Conservation (phyloP, 2,797 vertebrate species). For the Lepus townsendii region DNA sequence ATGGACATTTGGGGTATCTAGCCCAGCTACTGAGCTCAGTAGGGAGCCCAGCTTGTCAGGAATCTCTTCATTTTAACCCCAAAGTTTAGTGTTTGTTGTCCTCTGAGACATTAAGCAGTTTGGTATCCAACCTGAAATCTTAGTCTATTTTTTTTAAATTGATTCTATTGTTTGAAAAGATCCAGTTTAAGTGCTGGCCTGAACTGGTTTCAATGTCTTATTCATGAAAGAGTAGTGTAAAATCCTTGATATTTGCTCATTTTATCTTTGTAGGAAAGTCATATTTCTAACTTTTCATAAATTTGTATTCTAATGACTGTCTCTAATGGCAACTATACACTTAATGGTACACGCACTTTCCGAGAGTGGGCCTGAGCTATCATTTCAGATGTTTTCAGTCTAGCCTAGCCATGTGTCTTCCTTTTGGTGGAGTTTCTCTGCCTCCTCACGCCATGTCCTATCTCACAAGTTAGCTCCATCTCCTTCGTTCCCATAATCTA, state of each 20-base stretch:
- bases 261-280: constrained; percentile 15
- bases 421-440: background rate
- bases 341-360: background rate
- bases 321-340: background rate
- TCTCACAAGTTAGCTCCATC: background rate
- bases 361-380: background rate
- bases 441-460: background rate
- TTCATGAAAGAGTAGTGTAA: constrained; percentile 9
- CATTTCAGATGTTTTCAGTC: background rate
- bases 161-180: background rate
- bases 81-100: background rate
- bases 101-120: background rate
- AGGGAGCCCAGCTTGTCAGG: background rate
- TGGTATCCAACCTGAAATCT: background rate
- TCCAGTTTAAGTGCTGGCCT: background rate
- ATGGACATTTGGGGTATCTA: background rate
- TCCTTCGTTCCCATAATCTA: background rate
- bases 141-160: background rate
- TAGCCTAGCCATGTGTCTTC: background rate
- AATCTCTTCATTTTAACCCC: background rate
- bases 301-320: background rate
- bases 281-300: background rate
- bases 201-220: background rate
- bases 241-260: background rate
- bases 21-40: background rate